phyloP scores from a whole-genome alignment of 2,797 vertebrate genomes.

The Octomys mimax region DNA sequence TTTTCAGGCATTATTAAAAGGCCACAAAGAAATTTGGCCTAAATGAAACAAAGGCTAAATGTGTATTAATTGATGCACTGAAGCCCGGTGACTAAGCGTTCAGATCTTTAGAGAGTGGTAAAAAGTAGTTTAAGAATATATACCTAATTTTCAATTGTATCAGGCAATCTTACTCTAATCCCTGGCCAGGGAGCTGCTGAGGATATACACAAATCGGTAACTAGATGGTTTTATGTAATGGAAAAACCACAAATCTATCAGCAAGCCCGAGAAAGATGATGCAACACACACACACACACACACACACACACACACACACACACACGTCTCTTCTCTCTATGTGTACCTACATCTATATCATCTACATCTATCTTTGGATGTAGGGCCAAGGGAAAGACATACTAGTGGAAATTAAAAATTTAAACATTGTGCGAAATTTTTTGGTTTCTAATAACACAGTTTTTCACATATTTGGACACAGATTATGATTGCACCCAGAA shows the following conservation, averaged over 20 bases:
- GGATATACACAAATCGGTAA: not conserved
- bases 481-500: not conserved
- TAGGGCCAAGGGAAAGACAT: not conserved
- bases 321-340: not conserved
- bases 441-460: not conserved
- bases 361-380: not conserved
- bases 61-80: not conserved
- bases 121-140: not conserved
- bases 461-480: not conserved
- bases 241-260: not conserved
- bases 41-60: not conserved
- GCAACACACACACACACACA: too few species aligned
- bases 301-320: not conserved
- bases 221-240: not conserved
- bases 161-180: not conserved
- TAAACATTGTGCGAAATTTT: constrained; percentile 26
- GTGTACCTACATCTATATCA: not conserved
- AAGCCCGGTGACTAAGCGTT: not conserved
- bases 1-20: not conserved
- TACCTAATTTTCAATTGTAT: not conserved
- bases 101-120: not conserved
- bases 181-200: constrained; percentile 30
- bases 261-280: not conserved
- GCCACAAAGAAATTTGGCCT: not conserved
- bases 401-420: not conserved